Conservation (phyloP, 2,113 vertebrate genomes). For the Cyanistes caeruleus region DNA sequence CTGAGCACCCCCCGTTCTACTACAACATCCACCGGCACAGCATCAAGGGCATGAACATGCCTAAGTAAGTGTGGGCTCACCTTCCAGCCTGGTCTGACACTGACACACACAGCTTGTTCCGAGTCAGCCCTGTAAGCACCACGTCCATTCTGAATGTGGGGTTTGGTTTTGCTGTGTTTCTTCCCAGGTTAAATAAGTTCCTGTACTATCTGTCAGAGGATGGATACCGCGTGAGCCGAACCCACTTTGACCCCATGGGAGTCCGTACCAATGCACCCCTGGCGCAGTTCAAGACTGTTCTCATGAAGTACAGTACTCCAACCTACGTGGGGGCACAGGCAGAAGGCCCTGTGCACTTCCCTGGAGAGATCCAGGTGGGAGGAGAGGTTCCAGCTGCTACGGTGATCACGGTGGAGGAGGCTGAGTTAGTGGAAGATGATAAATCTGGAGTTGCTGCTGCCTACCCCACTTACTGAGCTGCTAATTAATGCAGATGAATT, state of each 20-base stretch:
- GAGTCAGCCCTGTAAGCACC: background rate
- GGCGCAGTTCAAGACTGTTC: conserved; percentile 87
- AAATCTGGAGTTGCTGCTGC: rapidly evolving
- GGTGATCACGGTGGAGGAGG: background rate
- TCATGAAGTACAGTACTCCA: conserved; percentile 89
- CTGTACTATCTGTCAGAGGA: conserved; percentile 89
- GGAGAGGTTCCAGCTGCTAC: background rate
- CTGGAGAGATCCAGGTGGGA: conserved; percentile 42
- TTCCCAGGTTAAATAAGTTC: conserved; percentile 91
- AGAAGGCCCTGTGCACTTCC: conserved; percentile 43
- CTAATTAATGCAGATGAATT: background rate
- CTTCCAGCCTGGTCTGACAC: background rate
- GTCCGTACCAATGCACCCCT: conserved; percentile 90
- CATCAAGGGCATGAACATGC: conserved; percentile 96
- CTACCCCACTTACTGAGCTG: background rate
- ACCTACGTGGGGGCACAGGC: conserved; percentile 76
- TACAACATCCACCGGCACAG: conserved; percentile 97
- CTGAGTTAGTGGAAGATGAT: background rate
- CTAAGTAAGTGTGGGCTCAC: conserved; percentile 78
- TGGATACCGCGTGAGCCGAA: conserved; percentile 92
- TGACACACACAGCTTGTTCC: background rate
- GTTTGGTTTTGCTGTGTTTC: background rate
- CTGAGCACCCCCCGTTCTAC: conserved; percentile 93
- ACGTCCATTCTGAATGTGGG: background rate
- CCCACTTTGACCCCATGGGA: conserved; percentile 96